Evolutionary conservation across 2,888 invertebrate species (phyloP), one percentile per base, ranked within the genome.

Genomic region (Pollenia labialis): DNA sequence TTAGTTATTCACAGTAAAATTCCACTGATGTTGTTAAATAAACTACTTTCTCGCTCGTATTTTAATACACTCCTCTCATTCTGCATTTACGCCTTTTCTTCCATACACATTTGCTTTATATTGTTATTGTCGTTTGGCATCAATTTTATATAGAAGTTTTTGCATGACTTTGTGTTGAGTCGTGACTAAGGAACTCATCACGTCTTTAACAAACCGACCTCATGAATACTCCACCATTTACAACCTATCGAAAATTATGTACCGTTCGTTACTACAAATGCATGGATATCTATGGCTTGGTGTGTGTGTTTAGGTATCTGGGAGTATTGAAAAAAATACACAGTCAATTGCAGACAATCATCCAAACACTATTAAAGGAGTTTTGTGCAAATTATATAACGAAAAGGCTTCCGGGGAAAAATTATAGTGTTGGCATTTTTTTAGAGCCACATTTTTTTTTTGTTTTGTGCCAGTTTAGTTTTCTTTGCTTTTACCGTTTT

Each of bases 161-260:
- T 66, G 48, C 44, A 68, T 80, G 56, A 23, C 32, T 72, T 42
- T 58, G 16, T 32, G 50, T 75, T 18, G n/a, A 81, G 60, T 81
- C 87, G 87, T 87, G 87, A 87, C 87, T 74, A 32, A 52, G 23
- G 50, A 81, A 77, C 12, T 69, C 64, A 60, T 87, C 87, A 87
- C 87, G 87, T 87, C 58, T 77, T 77, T 40, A 50, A 23, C 46
- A 74, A 77, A 77, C 68, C 72, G 69, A 80, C 83, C 71, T 71
- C 68, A 80, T 86, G 71, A 84, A 77, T 81, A 81, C 32, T 32
- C 4, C 71, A 76, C 52, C 81, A 77, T 87, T 87, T 84, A 74
- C 87, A 84, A 75, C 48, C 79, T 60, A 74, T 80, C 81, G 77
- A 80, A 81, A 81, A 81, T 81, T 72, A 84, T 81, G 75, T 46